Evolutionary conservation across 2,888 invertebrate species (phyloP), one percentile per base, ranked within the genome.

Genomic region (Myopa tessellatipennis): DNA sequence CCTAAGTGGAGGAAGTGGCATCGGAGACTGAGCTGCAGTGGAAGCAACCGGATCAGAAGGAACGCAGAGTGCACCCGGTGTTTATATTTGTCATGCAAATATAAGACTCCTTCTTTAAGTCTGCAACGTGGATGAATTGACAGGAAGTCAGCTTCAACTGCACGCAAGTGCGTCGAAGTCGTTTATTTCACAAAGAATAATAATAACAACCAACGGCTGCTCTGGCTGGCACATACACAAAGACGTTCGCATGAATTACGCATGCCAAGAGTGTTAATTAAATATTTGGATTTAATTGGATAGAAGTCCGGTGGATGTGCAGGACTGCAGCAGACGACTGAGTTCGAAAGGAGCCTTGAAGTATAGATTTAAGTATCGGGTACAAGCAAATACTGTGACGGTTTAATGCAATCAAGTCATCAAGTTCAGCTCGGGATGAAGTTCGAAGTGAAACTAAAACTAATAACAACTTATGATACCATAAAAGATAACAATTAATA

Each of bases 241-340:
- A 26, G 34, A 34, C 7, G 3, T 16, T 34, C 34, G 12, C 55
- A 71, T 55, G 38, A 67, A 40, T 67, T 67, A 67, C 40, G 67
- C 67, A 38, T n/a, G n/a, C 67, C 40, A n/a, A 67, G n/a, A 60
- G n/a, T 45, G 45, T 68, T 68, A 50, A 68, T 68, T 68, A 26
- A 68, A 68, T 68, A n/a, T 68, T 45, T 50, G 68, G 18, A 68
- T 68, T 68, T 68, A 26, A 45, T 68, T 68, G 68, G 68, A 45
- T 45, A 5, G 45, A 45, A 45, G 45, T 45, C 61, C 26, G 10
- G 61, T 18, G 34, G 34, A n/a, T 61, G 34, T 61, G 18, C 10
- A 61, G 10, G 45, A 26, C 26, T 26, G 26, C 26, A 26, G 26
- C 26, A 26, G 26, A 2, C 2, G 26, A 26, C 26, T 26, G 26